Evolutionary conservation across 2,797 vertebrate genomes (phyloP).

Genomic region (Brotogeris chrysoptera): DNA sequence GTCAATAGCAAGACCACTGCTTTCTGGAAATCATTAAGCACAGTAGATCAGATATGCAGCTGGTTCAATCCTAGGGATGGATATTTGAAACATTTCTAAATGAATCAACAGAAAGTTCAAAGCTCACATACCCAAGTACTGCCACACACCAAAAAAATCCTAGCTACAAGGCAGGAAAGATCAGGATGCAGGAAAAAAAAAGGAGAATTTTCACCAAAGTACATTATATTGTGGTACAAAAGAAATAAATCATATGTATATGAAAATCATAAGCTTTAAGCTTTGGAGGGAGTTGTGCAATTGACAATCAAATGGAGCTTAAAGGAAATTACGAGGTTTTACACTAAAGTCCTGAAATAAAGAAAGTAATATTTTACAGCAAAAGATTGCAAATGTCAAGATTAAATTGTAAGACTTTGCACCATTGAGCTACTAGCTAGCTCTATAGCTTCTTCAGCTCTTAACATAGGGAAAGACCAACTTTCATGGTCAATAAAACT

Average conservation of each 20-base stretch:
- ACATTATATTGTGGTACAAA: slow-evolving; percentile 69
- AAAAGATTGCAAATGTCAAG: slow-evolving; percentile 82
- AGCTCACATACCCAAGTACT: neutral
- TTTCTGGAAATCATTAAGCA: slow-evolving; percentile 53
- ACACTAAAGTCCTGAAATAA: slow-evolving; percentile 81
- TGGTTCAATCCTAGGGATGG: neutral
- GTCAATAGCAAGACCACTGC: slow-evolving; percentile 20
- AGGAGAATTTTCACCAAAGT: slow-evolving; percentile 48
- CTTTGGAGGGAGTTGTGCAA: slow-evolving; percentile 83
- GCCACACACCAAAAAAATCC: neutral
- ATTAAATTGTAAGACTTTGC: slow-evolving; percentile 84
- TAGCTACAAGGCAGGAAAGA: neutral
- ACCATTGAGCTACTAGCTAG: slow-evolving; percentile 80
- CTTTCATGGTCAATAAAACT: slow-evolving; percentile 85
- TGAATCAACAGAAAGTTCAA: slow-evolving; percentile 2
- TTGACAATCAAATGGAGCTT: slow-evolving; percentile 86
- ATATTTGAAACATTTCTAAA: slow-evolving; percentile 23
- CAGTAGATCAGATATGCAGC: neutral
- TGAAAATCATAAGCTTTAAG: slow-evolving; percentile 77
- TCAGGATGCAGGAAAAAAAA: slow-evolving; percentile 40
- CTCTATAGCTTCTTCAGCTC: slow-evolving; percentile 73
- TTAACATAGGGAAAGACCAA: slow-evolving; percentile 82
- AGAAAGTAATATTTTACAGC: slow-evolving; percentile 82
- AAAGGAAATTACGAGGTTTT: slow-evolving; percentile 83
- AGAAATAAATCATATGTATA: slow-evolving; percentile 77